Conservation (phyloP, 2,888 invertebrate species). For the Oscheius sp. region DNA sequence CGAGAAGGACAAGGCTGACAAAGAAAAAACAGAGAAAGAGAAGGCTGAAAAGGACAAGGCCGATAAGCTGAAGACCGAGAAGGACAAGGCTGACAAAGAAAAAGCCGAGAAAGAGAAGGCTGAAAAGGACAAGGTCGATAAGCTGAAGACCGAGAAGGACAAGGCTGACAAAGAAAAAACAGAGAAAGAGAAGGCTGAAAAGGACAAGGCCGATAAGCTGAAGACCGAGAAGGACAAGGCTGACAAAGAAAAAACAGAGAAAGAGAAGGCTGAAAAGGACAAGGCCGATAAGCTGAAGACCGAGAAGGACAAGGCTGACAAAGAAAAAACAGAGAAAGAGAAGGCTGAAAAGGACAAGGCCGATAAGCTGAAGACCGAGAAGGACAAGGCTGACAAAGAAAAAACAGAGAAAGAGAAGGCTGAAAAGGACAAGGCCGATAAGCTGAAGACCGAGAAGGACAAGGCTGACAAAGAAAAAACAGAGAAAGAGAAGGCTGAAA, state of each 20-base stretch:
- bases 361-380: constrained; percentile 15
- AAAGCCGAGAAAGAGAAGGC: not conserved
- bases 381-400: constrained; percentile 9
- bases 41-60: constrained; percentile 1
- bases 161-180: constrained; percentile 16
- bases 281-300: constrained; percentile 7
- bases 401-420: constrained; percentile 4
- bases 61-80: constrained; percentile 18
- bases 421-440: constrained; percentile 20
- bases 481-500: constrained; percentile 14
- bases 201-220: constrained; percentile 4
- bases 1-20: constrained; percentile 15
- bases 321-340: not conserved
- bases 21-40: constrained; percentile 2
- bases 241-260: constrained; percentile 21
- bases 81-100: constrained; percentile 7
- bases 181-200: constrained; percentile 19
- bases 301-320: constrained; percentile 13
- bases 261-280: constrained; percentile 13
- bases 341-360: constrained; percentile 14
- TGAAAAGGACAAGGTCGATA: constrained; percentile 22
- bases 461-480: constrained; percentile 11
- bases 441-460: constrained; percentile 11
- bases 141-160: constrained; percentile 9
- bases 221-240: constrained; percentile 3